Conservation (phyloP, 2,113 vertebrate genomes). For the Ceyx cyanopectus region DNA sequence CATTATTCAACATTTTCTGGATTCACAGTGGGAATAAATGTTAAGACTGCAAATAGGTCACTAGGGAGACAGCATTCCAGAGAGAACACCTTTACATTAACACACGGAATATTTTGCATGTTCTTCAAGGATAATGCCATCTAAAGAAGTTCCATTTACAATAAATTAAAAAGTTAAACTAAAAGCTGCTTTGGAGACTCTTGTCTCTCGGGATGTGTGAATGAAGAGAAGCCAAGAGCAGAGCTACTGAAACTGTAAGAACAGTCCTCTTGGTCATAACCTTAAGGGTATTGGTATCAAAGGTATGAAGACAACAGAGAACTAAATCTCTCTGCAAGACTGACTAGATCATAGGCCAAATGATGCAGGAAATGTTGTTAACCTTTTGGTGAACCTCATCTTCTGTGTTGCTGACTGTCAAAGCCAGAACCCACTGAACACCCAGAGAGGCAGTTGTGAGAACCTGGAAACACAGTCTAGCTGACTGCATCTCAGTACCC, state of each 20-base stretch:
- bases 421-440: background rate
- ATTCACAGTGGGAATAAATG: background rate
- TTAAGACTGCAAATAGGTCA: background rate
- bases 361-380: fast-evolving
- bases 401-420: background rate
- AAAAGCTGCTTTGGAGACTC: background rate
- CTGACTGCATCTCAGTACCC: background rate
- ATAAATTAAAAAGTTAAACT: background rate
- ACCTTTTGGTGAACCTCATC: background rate
- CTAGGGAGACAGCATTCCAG: background rate
- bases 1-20: background rate
- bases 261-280: background rate
- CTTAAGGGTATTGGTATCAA: background rate
- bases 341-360: background rate
- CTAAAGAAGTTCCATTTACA: background rate
- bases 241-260: background rate
- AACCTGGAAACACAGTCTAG: fast-evolving
- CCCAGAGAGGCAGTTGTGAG: background rate
- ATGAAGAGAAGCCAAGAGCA: background rate
- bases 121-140: background rate
- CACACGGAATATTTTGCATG: background rate
- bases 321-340: background rate
- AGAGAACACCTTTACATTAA: background rate
- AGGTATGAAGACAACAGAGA: background rate
- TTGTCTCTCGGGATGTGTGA: fast-evolving